A percentile compares a stretch with the other conserved stretches of the same genome.
phyloP scores from a whole-genome alignment of 2,888 invertebrate genomes.

The Catotricha subobsoleta region DNA sequence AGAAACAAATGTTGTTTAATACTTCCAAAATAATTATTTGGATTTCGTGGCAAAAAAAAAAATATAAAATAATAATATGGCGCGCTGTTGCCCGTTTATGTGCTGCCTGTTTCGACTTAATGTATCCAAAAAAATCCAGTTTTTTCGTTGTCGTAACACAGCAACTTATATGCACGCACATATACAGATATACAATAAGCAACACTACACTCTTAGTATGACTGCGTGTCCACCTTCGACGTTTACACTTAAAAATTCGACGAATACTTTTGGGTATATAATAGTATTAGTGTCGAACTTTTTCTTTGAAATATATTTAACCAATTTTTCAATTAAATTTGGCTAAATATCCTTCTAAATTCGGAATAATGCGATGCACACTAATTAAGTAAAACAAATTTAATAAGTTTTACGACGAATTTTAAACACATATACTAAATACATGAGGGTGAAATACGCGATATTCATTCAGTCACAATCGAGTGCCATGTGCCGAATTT shows the following conservation, averaged over 20 bases:
- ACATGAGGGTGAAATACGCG: slow-evolving; percentile 8
- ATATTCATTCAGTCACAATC: slow-evolving; percentile 8
- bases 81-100: no score
- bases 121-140: no score
- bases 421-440: slow-evolving; percentile 10
- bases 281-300: no score
- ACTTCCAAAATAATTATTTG: not conserved
- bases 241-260: not conserved
- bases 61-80: no score
- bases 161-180: slow-evolving; percentile 4
- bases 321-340: not conserved
- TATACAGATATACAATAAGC: not conserved
- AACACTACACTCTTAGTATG: slow-evolving; percentile 2
- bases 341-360: not conserved
- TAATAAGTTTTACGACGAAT: slow-evolving; percentile 10
- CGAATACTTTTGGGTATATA: no score
- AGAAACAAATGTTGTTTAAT: not conserved
- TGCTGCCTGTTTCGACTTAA: no score
- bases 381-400: slow-evolving; percentile 4
- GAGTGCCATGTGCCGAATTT: slow-evolving; percentile 9
- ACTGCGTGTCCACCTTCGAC: slow-evolving; percentile 7
- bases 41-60: slow-evolving; percentile 12
- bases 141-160: slow-evolving; percentile 1
- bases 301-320: not conserved
- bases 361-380: not conserved